Base-by-base conservation (phyloP, 2,888 invertebrate species). In the Drosophila lacicola region DNA sequence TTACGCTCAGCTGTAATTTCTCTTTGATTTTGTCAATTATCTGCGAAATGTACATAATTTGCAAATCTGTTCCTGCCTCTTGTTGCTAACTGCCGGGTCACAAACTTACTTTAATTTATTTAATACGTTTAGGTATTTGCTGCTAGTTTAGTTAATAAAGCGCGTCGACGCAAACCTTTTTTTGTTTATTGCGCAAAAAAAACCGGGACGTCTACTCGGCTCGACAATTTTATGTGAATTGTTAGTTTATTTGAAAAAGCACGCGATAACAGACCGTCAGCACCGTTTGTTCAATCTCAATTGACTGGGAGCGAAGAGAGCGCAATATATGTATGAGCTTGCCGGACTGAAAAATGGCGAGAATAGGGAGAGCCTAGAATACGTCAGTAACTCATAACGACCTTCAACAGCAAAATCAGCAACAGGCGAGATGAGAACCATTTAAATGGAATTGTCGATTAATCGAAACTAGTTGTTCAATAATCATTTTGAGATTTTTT, bases 11-110 rank as follows among this genome's bases (percentile, higher is more conserved):
- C 60, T 70, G 74, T 54, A 83, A 70, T 50, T 78, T 89, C 67
- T 87, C 88, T 87, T 81, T 87, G 29, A 89, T 69, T 84, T 81
- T 83, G 66, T 66, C 65, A 55, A 89, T 47, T 42, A 83, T 66
- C 70, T 87, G 88, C 51, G 89, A 78, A 70, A 74, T 74, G 33
- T 67, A 69, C 82, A 89, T 89, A 33, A 44, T 75, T 39, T 42
- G n/a, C 17, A 56, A 55, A 34, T 17, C 21, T n/a, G 19, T 39
- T 33, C 42, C 6, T 21, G 10, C 25, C 14, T 45, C n/a, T 42
- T 42, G 39, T 21, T 58, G 33, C 33, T 42, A 34, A 11, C 17
- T 25, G 2, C 2, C 36, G 37, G 13, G 8, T 39, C 17, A 36
- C n/a, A 34, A 70, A 66, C 75, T 75, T 63, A 75, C 79, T 78